Conservation (phyloP, 1,140 invertebrate species). For the Cydia splendana region DNA sequence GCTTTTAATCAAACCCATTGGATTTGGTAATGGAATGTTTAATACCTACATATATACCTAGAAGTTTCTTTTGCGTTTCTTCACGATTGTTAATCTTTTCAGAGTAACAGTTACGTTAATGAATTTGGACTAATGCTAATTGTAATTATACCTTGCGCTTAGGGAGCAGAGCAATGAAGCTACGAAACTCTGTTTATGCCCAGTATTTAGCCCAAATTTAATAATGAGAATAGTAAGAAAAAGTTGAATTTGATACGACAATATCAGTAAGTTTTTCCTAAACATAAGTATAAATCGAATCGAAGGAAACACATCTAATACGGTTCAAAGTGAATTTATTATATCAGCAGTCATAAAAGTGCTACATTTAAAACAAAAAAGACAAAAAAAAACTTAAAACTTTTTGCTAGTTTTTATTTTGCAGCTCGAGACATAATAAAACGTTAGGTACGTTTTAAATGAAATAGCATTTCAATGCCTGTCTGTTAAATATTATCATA, state of each 20-base stretch:
- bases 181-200: neutral
- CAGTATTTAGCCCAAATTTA: neutral
- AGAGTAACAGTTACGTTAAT: neutral
- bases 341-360: neutral
- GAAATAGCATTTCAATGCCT: neutral
- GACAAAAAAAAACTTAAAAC: neutral
- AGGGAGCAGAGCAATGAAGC: too few species aligned
- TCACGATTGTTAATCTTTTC: constrained; percentile 8
- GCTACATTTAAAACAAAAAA: neutral
- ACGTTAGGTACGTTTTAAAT: neutral
- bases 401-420: neutral
- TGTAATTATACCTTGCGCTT: too few species aligned
- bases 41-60: neutral
- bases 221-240: too few species aligned
- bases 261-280: too few species aligned
- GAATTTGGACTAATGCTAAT: neutral
- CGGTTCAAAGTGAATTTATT: neutral
- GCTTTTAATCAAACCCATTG: constrained; percentile 34
- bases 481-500: neutral
- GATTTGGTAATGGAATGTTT: constrained; percentile 42
- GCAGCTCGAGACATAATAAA: neutral
- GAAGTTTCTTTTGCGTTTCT: neutral
- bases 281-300: too few species aligned
- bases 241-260: too few species aligned
- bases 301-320: neutral